Evolutionary conservation across 2,113 vertebrate genomes (phyloP).

Genomic region (Cyphomyrus plagiostoma): DNA sequence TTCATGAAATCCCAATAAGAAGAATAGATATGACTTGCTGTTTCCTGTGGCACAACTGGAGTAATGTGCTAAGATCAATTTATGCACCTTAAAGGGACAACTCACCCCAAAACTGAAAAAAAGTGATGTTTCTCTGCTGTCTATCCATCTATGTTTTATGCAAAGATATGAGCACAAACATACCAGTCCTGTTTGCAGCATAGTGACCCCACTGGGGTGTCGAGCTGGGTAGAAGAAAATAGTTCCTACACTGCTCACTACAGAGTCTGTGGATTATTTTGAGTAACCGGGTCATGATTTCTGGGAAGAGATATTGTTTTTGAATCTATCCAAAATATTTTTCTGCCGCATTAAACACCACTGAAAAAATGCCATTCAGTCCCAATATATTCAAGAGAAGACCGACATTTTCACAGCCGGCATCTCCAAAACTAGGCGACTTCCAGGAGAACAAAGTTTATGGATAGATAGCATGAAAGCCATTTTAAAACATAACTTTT

Average conservation of each 20-base stretch:
- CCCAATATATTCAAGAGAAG: not conserved
- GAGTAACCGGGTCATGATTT: not conserved
- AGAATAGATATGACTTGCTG: not conserved
- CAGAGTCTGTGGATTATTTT: not conserved
- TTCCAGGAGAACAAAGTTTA: not conserved
- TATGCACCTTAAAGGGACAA: not conserved
- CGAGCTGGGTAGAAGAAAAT: not conserved
- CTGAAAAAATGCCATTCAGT: not conserved
- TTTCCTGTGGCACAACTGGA: not conserved
- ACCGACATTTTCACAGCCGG: not conserved
- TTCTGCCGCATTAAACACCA: not conserved
- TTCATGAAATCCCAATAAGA: not conserved
- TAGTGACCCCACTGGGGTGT: not conserved
- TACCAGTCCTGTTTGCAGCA: too few species aligned
- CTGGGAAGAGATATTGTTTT: not conserved
- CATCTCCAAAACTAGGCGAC: not conserved
- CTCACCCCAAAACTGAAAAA: not conserved
- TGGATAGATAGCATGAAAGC: not conserved
- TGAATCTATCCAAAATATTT: not conserved
- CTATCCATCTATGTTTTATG: not conserved
- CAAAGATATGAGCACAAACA: too few species aligned
- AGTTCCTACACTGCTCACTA: not conserved
- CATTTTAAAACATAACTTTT: not conserved
- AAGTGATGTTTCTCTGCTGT: not conserved
- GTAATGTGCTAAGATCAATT: not conserved